A percentile compares a stretch with the other conserved stretches of the same genome.
phyloP scores from a whole-genome alignment of 2,113 vertebrate species.

The Daubentonia madagascariensis region DNA sequence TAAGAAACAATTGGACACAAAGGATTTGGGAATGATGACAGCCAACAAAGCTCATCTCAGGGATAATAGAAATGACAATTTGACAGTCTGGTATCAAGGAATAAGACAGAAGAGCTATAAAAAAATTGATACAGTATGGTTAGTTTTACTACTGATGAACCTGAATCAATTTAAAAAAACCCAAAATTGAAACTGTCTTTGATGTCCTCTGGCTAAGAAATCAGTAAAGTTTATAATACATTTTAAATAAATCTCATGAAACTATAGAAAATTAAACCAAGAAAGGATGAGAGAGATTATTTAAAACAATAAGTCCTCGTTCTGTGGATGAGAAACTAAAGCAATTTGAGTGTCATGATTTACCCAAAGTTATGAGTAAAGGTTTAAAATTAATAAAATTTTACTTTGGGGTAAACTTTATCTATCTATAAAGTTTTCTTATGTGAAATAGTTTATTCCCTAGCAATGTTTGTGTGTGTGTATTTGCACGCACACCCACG shows the following conservation, averaged over 20 bases:
- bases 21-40: neutral
- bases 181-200: neutral
- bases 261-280: neutral
- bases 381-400: neutral
- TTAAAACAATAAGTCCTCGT: neutral
- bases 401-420: neutral
- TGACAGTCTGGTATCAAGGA: neutral
- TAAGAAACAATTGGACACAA: neutral
- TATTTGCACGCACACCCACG: neutral
- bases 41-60: neutral
- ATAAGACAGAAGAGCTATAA: neutral
- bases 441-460: neutral
- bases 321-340: neutral
- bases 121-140: neutral
- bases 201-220: neutral
- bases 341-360: neutral
- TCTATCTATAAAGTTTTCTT: neutral
- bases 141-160: neutral
- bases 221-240: neutral
- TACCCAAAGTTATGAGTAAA: neutral
- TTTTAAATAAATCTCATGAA: neutral
- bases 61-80: neutral
- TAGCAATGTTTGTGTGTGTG: neutral
- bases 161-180: neutral
- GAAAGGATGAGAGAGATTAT: neutral